Percentiles rank a stretch among this genome's conserved stretches.
phyloP scores from a whole-genome alignment of 2,888 invertebrate genomes.

The Cerastis leucographa region DNA sequence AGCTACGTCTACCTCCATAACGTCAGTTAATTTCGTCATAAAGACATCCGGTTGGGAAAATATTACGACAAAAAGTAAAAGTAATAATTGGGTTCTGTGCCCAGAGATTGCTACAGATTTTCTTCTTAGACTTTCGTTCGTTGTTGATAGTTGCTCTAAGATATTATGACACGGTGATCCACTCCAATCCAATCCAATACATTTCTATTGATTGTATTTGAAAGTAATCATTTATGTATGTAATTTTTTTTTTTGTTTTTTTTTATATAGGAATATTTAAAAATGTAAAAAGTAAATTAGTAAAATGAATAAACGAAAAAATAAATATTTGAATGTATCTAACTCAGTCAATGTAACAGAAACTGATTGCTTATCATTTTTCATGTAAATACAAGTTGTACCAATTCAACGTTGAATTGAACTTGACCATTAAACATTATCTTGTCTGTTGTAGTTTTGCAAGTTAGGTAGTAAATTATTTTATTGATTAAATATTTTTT shows the following conservation, averaged over 20 bases:
- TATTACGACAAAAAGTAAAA: constrained; percentile 18
- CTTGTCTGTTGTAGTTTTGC: neutral
- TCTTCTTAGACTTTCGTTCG: neutral
- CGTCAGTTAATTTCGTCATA: constrained; percentile 25
- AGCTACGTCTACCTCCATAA: constrained; percentile 20
- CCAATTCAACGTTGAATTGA: constrained; percentile 32
- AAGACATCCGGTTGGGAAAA: constrained; percentile 15
- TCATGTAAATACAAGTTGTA: constrained; percentile 8
- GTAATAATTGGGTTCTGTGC: constrained; percentile 16
- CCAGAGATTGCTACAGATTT: constrained; percentile 9
- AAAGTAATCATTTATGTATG: neutral
- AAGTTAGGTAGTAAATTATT: neutral
- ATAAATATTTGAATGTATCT: neutral
- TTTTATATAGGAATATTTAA: too few species aligned
- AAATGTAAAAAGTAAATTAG: too few species aligned
- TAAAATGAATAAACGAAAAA: too few species aligned
- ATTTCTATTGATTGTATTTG: neutral
- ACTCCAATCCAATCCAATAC: too few species aligned
- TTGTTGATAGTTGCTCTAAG: neutral
- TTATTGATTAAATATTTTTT: neutral
- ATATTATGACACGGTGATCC: neutral
- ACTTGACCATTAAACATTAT: constrained; percentile 22
- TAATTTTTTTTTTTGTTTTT: too few species aligned
- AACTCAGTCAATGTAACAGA: constrained; percentile 14
- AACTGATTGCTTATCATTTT: constrained; percentile 36